These are phyloP conservation scores for Pollicipes pollicipes DNA, from an alignment of 1,140 invertebrate species.

Conservation along the genomic window DNA sequence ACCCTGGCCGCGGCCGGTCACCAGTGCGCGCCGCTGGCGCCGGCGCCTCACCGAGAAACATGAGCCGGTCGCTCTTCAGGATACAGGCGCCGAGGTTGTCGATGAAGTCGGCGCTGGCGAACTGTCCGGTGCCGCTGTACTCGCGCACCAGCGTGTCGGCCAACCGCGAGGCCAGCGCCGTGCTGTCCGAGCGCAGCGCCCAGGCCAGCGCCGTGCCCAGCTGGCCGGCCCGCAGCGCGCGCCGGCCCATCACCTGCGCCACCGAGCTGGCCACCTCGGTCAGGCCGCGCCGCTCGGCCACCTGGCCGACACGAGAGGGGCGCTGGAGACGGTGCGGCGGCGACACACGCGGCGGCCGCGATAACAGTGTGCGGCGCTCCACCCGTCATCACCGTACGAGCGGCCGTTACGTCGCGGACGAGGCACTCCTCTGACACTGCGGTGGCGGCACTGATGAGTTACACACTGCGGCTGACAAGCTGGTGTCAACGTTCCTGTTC, in stretches of 20 bases:
- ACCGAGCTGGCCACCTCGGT: slow-evolving; percentile 59
- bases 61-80: slow-evolving; percentile 51
- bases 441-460: too few relatives aligned
- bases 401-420: too few relatives aligned
- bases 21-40: too few relatives aligned
- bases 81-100: slow-evolving; percentile 54
- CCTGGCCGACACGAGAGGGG: slow-evolving; percentile 50
- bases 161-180: slow-evolving; percentile 41
- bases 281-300: slow-evolving; percentile 49
- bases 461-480: too few relatives aligned
- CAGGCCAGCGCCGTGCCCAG: slow-evolving; percentile 60
- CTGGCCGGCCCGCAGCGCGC: slow-evolving; percentile 36
- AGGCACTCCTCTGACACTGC: too few relatives aligned
- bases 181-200: slow-evolving; percentile 50
- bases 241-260: slow-evolving; percentile 31
- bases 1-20: too few relatives aligned
- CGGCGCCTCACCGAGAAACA: slow-evolving; percentile 57
- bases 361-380: too few relatives aligned
- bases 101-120: slow-evolving; percentile 49
- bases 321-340: slow-evolving; percentile 43
- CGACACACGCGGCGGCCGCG: too few relatives aligned
- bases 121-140: slow-evolving; percentile 39
- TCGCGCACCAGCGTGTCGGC: slow-evolving; percentile 46
- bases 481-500: too few relatives aligned
- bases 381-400: too few relatives aligned